These are phyloP conservation scores for Cossypha niveicapilla DNA, from an alignment of 2,797 vertebrate genomes.

Conservation along the genomic window DNA sequence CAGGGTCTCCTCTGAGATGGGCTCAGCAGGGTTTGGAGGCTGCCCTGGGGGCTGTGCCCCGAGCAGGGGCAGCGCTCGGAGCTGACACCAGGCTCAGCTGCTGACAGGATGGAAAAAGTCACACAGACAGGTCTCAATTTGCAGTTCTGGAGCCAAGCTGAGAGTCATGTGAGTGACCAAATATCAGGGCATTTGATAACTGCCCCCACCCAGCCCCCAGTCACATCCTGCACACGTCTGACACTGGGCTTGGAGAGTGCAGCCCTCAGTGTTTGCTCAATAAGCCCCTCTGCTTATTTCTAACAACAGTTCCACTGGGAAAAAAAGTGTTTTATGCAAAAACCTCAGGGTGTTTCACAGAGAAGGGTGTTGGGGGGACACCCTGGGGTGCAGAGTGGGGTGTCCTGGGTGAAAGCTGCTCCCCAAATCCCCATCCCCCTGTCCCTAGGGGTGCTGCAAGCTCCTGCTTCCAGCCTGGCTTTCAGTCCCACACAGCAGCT, in stretches of 20 bases:
- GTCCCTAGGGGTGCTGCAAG: not conserved
- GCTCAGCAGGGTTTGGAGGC: not conserved
- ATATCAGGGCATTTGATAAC: not conserved
- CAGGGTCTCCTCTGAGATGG: not conserved
- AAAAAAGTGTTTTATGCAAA: accelerated
- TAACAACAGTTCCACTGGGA: not conserved
- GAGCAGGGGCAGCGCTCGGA: not conserved
- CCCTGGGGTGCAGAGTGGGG: not conserved
- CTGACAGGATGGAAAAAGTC: not conserved
- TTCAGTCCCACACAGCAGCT: not conserved
- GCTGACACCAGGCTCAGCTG: not conserved
- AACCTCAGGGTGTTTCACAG: not conserved
- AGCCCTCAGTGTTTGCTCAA: accelerated
- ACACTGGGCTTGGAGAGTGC: accelerated
- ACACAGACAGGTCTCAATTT: not conserved
- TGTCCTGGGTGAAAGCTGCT: not conserved
- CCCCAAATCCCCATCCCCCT: not conserved
- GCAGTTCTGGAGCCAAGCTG: not conserved
- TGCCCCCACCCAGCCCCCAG: accelerated
- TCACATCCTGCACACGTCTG: not conserved
- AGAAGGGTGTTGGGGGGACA: accelerated
- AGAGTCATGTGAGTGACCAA: not conserved
- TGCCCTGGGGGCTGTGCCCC: not conserved
- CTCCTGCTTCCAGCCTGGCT: not conserved
- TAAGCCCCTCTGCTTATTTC: not conserved